Conservation (phyloP, 2,113 vertebrate genomes). For the Trochalopteron elliotii region DNA sequence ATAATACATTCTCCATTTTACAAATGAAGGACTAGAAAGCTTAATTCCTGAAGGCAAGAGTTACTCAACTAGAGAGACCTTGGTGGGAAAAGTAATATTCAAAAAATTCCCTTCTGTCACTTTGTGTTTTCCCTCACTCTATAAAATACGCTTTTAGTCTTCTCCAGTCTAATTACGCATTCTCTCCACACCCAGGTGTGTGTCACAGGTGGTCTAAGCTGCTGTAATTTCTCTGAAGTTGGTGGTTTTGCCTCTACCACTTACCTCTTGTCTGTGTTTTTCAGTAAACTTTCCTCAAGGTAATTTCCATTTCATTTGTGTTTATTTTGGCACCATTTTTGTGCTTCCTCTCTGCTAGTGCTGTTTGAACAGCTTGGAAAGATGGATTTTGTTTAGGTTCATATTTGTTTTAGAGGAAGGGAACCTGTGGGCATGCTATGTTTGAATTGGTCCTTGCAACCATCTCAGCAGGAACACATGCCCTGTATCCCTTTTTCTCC, state of each 20-base stretch:
- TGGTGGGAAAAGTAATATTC: background rate
- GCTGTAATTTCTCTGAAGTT: background rate
- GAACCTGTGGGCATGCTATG: background rate
- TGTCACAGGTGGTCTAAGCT: background rate
- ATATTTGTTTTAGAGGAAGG: background rate
- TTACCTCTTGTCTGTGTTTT: background rate
- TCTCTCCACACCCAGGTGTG: background rate
- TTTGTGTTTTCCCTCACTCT: background rate
- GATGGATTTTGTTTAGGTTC: constrained; percentile 42
- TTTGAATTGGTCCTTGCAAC: background rate
- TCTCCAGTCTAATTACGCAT: background rate
- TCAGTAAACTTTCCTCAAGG: background rate
- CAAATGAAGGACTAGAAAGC: background rate
- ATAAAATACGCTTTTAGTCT: background rate
- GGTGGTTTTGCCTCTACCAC: background rate
- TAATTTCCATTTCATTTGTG: constrained; percentile 42
- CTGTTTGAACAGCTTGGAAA: constrained; percentile 51
- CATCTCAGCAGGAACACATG: background rate
- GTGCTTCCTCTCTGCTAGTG: background rate
- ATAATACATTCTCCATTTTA: background rate
- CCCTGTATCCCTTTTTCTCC: background rate
- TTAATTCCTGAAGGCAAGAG: background rate
- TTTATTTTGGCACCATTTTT: constrained; percentile 31
- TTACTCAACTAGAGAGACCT: background rate
- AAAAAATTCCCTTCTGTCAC: background rate